phyloP scores from a whole-genome alignment of 2,888 invertebrate genomes.

The Morpho helenor region DNA sequence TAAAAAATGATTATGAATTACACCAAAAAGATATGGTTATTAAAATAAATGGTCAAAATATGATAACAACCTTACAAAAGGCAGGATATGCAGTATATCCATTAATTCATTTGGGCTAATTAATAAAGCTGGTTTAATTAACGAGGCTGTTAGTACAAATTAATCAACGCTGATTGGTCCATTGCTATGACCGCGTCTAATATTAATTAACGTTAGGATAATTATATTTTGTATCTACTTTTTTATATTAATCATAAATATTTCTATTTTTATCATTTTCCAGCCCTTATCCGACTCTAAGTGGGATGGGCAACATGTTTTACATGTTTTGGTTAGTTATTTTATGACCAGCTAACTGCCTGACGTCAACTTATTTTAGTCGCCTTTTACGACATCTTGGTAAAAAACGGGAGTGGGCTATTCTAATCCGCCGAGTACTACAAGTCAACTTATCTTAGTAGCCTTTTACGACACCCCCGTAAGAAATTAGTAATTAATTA shows the following conservation, averaged over 20 bases:
- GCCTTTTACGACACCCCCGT: no score
- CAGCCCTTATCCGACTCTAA: no score
- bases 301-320: no score
- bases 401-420: no score
- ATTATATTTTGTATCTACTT: slow-evolving; percentile 24
- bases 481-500: no score
- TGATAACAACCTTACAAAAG: slow-evolving; percentile 8
- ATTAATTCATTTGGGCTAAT: slow-evolving; percentile 68
- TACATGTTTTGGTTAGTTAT: no score
- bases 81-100: slow-evolving; percentile 20
- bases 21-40: not conserved
- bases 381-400: no score
- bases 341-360: no score
- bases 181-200: slow-evolving; percentile 34
- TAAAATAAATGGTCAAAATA: slow-evolving; percentile 4
- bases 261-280: no score
- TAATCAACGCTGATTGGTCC: slow-evolving; percentile 59
- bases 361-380: no score
- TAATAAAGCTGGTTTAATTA: slow-evolving; percentile 62
- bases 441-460: no score
- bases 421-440: no score
- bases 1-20: not conserved
- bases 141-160: slow-evolving; percentile 62
- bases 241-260: slow-evolving; percentile 3
- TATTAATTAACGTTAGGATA: slow-evolving; percentile 33